Evolutionary conservation across 1,140 invertebrate genomes (phyloP).

Genomic region (Vanessa atalanta): DNA sequence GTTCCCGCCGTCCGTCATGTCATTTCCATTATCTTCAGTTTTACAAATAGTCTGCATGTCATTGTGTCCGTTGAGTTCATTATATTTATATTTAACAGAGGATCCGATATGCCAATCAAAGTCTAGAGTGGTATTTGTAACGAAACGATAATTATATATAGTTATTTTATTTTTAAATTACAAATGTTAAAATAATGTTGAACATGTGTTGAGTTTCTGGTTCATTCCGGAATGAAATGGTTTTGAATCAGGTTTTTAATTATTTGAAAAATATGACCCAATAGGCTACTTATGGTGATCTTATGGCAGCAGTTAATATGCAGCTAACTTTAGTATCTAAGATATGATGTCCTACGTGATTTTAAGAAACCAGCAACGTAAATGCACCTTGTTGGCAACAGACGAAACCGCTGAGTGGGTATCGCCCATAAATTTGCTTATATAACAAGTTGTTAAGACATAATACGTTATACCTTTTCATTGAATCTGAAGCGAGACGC

Average conservation of each 20-base stretch:
- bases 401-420: too few relatives aligned
- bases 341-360: too few relatives aligned
- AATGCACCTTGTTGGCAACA: too few relatives aligned
- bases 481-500: not conserved
- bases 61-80: constrained; percentile 22
- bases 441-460: not conserved
- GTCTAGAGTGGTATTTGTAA: constrained; percentile 3
- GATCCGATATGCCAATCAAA: constrained; percentile 23
- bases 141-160: not conserved
- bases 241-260: too few relatives aligned
- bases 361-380: too few relatives aligned
- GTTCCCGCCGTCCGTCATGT: constrained; percentile 3
- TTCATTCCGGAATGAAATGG: not conserved
- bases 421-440: too few relatives aligned
- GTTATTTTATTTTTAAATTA: not conserved
- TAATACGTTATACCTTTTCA: not conserved
- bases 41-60: constrained; percentile 29
- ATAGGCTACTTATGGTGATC: too few relatives aligned
- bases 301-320: too few relatives aligned
- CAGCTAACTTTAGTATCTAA: too few relatives aligned
- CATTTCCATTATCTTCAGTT: constrained; percentile 20
- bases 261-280: too few relatives aligned
- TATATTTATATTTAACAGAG: constrained; percentile 14
- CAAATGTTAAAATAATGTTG: not conserved
- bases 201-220: not conserved